Evolutionary conservation across 1,140 invertebrate species (phyloP).

Genomic region (Bicyclus anynana): DNA sequence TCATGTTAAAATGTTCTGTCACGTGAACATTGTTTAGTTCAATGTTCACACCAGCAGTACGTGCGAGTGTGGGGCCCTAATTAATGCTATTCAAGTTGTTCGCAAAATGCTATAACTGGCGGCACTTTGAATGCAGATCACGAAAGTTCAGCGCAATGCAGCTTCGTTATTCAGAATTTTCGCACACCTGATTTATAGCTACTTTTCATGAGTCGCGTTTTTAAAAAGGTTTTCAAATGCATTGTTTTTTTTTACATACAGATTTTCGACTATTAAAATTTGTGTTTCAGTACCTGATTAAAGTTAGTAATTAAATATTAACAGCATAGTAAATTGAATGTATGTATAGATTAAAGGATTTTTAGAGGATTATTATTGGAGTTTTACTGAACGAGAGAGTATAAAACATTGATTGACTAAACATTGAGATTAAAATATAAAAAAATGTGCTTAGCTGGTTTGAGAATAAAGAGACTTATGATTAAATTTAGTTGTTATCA

Average conservation of each 20-base stretch:
- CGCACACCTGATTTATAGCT: not conserved
- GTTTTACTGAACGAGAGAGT: too few species aligned
- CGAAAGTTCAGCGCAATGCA: constrained; percentile 41
- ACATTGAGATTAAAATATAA: too few species aligned
- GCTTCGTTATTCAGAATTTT: constrained; percentile 32
- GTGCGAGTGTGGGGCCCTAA: constrained; percentile 9
- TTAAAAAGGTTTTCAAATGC: not conserved
- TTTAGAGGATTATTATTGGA: too few species aligned
- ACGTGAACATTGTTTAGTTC: constrained; percentile 8
- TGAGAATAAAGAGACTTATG: too few species aligned
- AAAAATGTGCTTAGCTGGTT: too few species aligned
- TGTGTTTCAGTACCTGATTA: too few species aligned
- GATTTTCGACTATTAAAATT: too few species aligned
- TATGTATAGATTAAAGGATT: too few species aligned
- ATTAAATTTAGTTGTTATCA: too few species aligned
- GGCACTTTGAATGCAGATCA: constrained; percentile 55
- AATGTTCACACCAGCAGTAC: constrained; percentile 1
- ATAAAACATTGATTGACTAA: too few species aligned
- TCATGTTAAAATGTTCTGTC: not conserved
- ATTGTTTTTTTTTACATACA: not conserved
- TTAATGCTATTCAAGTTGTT: constrained; percentile 21
- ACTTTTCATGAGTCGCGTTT: not conserved
- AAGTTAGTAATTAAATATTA: too few species aligned
- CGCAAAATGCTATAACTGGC: constrained; percentile 24
- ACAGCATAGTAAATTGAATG: too few species aligned